Evolutionary conservation across 2,113 vertebrate species (phyloP).

Genomic region (Sylvilagus bachmani): DNA sequence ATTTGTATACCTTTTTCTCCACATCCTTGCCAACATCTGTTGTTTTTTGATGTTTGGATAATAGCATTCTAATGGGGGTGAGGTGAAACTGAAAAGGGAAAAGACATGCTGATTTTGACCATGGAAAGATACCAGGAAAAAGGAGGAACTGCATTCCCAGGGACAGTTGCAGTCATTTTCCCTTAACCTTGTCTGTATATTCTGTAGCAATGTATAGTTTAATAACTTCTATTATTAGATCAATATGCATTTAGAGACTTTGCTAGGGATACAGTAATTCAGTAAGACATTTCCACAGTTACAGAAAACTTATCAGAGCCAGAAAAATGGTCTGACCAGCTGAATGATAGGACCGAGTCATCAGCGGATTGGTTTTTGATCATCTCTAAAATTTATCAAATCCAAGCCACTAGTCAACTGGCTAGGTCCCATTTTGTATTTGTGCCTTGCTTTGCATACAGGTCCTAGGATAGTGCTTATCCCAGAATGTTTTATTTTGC

Average conservation of each 20-base stretch:
- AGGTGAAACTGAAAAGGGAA: too few species aligned
- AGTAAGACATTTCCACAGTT: not conserved
- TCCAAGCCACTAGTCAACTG: not conserved
- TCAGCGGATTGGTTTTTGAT: not conserved
- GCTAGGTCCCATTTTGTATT: not conserved
- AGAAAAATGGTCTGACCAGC: not conserved
- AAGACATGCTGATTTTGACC: too few species aligned
- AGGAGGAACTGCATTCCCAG: too few species aligned
- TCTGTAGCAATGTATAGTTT: not conserved
- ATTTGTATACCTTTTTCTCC: too few species aligned
- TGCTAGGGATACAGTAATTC: not conserved
- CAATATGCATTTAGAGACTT: not conserved
- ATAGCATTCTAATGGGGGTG: too few species aligned
- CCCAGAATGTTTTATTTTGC: not conserved
- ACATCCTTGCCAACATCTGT: too few species aligned
- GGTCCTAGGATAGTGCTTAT: not conserved
- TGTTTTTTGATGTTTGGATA: too few species aligned
- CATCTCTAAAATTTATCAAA: not conserved
- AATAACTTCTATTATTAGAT: not conserved
- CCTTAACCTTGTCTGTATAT: not conserved
- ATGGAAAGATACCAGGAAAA: too few species aligned
- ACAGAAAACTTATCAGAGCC: not conserved
- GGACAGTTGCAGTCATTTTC: too few species aligned
- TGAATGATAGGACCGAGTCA: not conserved
- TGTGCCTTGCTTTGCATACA: not conserved